Evolutionary conservation across 2,113 vertebrate species (phyloP).

Genomic region (Gallinago undulata): DNA sequence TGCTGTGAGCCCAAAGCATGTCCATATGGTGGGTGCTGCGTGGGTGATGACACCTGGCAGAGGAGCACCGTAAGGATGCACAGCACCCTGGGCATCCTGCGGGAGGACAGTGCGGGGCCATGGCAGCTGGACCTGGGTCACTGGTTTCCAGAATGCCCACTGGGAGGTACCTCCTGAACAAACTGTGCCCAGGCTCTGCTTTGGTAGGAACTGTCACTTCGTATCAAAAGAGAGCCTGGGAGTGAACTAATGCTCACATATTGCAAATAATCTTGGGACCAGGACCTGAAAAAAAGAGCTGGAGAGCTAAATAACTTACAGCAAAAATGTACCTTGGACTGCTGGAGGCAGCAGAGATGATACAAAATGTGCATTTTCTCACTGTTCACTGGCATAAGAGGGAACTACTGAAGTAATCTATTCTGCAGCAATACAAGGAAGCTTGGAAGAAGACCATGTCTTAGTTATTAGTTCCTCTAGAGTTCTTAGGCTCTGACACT

Average conservation of each 20-base stretch:
- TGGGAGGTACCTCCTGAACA: neutral
- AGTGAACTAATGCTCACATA: neutral
- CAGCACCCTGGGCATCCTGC: accelerated
- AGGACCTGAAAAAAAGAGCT: neutral
- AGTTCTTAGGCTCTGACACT: neutral
- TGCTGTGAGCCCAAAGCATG: neutral
- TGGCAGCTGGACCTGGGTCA: accelerated
- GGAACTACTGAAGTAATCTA: neutral
- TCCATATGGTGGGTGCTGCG: neutral
- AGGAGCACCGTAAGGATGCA: too few species aligned
- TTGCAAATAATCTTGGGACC: neutral
- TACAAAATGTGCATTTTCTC: neutral
- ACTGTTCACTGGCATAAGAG: neutral
- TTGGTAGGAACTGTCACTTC: neutral
- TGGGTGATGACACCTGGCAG: neutral
- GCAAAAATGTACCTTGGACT: neutral
- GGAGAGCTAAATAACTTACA: neutral
- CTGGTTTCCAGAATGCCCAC: neutral
- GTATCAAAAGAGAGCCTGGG: neutral
- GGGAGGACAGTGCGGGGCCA: neutral
- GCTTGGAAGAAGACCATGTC: neutral
- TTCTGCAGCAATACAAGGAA: neutral
- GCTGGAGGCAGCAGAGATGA: neutral
- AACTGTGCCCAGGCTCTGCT: neutral
- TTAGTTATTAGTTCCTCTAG: neutral